A percentile compares a stretch with the other conserved stretches of the same genome.
Conservation (phyloP, 2,797 vertebrate species). For the Aulostomus chinensis region DNA sequence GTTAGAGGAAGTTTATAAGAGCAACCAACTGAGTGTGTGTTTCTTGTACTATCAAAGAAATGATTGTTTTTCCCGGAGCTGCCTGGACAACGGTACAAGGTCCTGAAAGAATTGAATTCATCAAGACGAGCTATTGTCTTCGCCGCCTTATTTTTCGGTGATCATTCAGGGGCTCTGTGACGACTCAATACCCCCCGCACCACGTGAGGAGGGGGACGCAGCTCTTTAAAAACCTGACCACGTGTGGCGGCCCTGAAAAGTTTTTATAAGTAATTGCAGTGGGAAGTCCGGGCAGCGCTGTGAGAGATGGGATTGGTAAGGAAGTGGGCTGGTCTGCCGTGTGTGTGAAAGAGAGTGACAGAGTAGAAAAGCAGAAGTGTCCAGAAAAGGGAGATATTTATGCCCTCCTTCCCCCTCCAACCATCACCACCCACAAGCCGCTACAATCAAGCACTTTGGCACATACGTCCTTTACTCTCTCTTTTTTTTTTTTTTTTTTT, state of each 20-base stretch:
- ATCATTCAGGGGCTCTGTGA: constrained; percentile 88
- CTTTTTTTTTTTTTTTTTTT: constrained; percentile 47
- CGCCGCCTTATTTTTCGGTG: constrained; percentile 85
- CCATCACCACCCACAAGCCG: constrained; percentile 16
- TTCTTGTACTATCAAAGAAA: constrained; percentile 84
- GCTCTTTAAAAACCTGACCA: constrained; percentile 87
- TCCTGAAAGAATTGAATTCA: constrained; percentile 90
- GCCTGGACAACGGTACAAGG: constrained; percentile 86
- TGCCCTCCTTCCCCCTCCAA: constrained; percentile 30
- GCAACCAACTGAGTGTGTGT: constrained; percentile 69
- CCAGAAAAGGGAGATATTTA: constrained; percentile 79
- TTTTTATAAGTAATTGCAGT: constrained; percentile 89
- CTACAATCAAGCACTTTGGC: constrained; percentile 62
- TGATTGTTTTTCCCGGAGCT: constrained; percentile 83
- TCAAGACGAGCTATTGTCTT: constrained; percentile 87
- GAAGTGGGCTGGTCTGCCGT: constrained; percentile 82
- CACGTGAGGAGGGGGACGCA: constrained; percentile 81
- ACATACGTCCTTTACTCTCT: constrained; percentile 27
- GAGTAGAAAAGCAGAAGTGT: constrained; percentile 75
- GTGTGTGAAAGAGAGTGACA: constrained; percentile 79
- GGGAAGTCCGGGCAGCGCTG: constrained; percentile 82
- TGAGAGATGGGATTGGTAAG: constrained; percentile 81
- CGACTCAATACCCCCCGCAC: constrained; percentile 86
- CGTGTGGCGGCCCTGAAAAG: constrained; percentile 85
- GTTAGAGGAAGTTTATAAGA: constrained; percentile 67